Percentiles rank a stretch among this genome's conserved stretches.
Evolutionary conservation across 2,113 vertebrate genomes (phyloP).

Genomic region (Cyphomyrus discorhynchus): DNA sequence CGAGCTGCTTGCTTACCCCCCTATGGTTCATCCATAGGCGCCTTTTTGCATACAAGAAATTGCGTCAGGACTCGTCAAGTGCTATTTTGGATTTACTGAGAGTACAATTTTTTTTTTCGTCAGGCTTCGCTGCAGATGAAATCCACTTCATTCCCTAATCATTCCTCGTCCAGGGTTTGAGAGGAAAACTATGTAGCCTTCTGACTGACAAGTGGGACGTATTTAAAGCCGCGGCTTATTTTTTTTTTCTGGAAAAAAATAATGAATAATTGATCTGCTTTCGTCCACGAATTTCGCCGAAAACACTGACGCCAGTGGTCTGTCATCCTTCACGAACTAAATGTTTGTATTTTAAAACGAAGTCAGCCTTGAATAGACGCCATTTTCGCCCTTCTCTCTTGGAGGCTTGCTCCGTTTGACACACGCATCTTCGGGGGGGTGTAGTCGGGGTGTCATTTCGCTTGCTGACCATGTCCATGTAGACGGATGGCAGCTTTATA

Average conservation of each 20-base stretch:
- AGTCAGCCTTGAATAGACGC: constrained; percentile 57
- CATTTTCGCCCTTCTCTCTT: constrained; percentile 58
- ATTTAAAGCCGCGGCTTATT: constrained; percentile 25
- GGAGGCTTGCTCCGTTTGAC: constrained; percentile 55
- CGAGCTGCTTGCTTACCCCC: constrained; percentile 23
- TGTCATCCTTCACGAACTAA: neutral
- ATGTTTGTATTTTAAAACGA: constrained; percentile 29
- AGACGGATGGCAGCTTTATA: constrained; percentile 55
- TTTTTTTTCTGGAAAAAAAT: constrained; percentile 5
- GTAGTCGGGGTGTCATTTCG: constrained; percentile 53
- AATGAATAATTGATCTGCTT: neutral
- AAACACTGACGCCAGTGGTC: neutral
- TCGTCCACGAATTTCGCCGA: neutral
- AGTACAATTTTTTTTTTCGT: constrained; percentile 18
- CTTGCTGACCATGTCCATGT: constrained; percentile 52
- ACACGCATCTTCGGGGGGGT: constrained; percentile 47
- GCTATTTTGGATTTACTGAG: constrained; percentile 7
- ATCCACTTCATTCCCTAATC: constrained; percentile 35
- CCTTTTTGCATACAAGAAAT: neutral
- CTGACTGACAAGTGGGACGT: constrained; percentile 41
- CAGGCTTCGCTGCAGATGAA: constrained; percentile 61
- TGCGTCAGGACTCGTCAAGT: neutral
- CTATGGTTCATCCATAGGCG: constrained; percentile 12
- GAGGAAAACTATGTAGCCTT: constrained; percentile 52
- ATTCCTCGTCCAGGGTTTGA: constrained; percentile 57